phyloP scores from a whole-genome alignment of 2,797 vertebrate species.

The Rhodeus uyekii region DNA sequence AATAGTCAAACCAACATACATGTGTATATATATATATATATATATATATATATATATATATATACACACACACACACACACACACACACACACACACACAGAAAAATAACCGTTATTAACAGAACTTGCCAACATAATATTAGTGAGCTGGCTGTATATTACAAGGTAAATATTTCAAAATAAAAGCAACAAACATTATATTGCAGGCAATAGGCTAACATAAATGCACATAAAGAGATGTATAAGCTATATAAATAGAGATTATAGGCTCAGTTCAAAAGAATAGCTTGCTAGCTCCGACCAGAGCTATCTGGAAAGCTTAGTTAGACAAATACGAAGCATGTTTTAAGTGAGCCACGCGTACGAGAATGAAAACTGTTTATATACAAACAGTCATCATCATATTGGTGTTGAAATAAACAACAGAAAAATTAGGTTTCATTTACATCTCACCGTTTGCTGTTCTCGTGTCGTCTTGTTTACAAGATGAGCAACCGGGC shows the following conservation, averaged over 20 bases:
- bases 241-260: background rate
- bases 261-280: background rate
- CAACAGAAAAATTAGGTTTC: rapidly evolving
- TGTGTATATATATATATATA: too few relatives aligned
- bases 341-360: background rate
- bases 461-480: constrained; percentile 35
- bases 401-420: too few relatives aligned
- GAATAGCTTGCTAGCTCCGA: background rate
- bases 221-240: background rate
- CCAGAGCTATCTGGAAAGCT: background rate
- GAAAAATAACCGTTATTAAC: background rate
- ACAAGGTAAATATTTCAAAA: background rate
- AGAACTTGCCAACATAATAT: background rate
- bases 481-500: constrained; percentile 1
- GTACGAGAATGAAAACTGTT: background rate
- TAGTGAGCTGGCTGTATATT: background rate
- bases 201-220: background rate
- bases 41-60: too few relatives aligned
- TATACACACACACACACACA: too few relatives aligned
- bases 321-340: background rate
- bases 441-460: constrained; percentile 14
- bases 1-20: too few relatives aligned
- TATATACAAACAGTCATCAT: background rate
- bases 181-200: background rate
- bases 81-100: too few relatives aligned